Percentiles rank a stretch among this genome's conserved stretches.
Evolutionary conservation across 2,113 vertebrate genomes (phyloP).

Genomic region (Heloderma charlesbogerti): DNA sequence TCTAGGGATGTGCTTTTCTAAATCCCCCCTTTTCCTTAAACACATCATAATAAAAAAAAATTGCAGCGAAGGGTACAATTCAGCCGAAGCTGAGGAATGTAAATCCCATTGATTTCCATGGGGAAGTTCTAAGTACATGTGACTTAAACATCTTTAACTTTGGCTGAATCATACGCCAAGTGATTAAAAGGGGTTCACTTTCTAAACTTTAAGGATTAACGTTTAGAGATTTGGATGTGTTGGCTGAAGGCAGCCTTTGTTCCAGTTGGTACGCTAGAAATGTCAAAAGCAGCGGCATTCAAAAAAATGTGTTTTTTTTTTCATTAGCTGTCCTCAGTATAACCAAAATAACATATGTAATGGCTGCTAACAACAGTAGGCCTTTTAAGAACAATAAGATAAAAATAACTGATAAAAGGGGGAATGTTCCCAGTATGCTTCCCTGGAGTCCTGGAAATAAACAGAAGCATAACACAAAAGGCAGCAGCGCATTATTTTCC

Average conservation of each 20-base stretch:
- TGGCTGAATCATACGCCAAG: not conserved
- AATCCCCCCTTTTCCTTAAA: not conserved
- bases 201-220: not conserved
- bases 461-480: constrained; percentile 40
- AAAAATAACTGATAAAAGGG: constrained; percentile 35
- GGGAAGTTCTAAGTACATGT: not conserved
- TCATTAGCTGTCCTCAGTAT: constrained; percentile 39
- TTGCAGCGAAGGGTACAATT: too few relatives aligned
- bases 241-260: constrained; percentile 46
- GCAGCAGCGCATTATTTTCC: constrained; percentile 28
- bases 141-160: not conserved
- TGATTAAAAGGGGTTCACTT: constrained; percentile 1
- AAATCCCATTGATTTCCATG: not conserved
- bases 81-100: not conserved
- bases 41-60: not conserved
- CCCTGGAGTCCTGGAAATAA: constrained; percentile 43
- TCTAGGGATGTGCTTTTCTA: not conserved
- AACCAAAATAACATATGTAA: constrained; percentile 47
- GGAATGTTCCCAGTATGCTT: constrained; percentile 8
- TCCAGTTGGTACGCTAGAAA: constrained; percentile 40
- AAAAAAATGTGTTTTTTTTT: constrained; percentile 33
- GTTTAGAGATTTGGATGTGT: not conserved
- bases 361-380: constrained; percentile 33
- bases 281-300: constrained; percentile 46
- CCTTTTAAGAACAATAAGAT: constrained; percentile 46